Evolutionary conservation across 2,113 vertebrate species (phyloP), one percentile per base, ranked within the genome.

Genomic region (Callospermophilus lateralis): DNA sequence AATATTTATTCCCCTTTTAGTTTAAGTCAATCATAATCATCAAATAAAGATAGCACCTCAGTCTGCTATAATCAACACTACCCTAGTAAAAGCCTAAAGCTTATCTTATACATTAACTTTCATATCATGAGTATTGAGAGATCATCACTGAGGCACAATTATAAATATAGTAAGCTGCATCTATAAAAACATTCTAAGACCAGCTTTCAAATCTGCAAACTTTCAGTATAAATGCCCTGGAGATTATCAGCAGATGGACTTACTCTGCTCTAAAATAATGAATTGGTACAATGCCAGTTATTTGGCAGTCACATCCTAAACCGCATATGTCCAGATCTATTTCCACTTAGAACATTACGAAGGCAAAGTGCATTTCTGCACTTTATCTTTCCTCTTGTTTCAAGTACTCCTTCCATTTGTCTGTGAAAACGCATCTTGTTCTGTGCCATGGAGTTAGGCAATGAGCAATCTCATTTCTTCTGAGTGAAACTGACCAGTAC

Each of bases 201-300:
- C 22, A 80, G 68, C 28, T 77, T 94, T 94, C 42, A 77, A 84
- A 58, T 63, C 61, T 72, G 42, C 45, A 87, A 61, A 70, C 17
- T 73, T 68, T 79, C 63, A 92, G 85, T 70, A 61, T n/a, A 80
- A 89, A 84, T 63, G 28, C 39, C 83, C 17, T 86, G 79, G 76
- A 79, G 26, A 93, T 89, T 78, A 95, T 81, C 48, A 42, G 76
- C 76, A 87, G 48, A 83, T 92, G 76, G 70, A 16, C 10, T 63
- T 34, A 17, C 11, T 34, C 37, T 51, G 30, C 48, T 81, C n/a
- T 87, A 84, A 89, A 76, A 77, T 87, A 72, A 95, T 12, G 37
- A 94, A n/a, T 17, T 90, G 19, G 34, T 81, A 45, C 61, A 90
- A 85, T 94, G n/a, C 19, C 81, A 89, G 83, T 81, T 92, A 83